phyloP scores from a whole-genome alignment of 2,113 vertebrate genomes.

The Nesogale talazaci region DNA sequence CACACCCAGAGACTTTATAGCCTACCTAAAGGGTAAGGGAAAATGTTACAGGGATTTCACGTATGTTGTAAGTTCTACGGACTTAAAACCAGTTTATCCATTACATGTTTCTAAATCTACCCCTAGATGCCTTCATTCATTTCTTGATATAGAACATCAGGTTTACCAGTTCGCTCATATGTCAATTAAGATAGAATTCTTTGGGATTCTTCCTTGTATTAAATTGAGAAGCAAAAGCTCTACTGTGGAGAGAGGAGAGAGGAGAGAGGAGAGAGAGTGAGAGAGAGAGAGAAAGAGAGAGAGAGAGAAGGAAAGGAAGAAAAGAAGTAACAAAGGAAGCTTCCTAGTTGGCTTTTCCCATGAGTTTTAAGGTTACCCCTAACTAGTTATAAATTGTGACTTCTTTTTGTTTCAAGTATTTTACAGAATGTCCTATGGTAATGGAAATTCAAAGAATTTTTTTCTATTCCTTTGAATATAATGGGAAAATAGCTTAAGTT shows the following conservation, averaged over 20 bases:
- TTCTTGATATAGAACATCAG: neutral
- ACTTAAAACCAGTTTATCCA: conserved; percentile 14
- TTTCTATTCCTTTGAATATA: conserved; percentile 50
- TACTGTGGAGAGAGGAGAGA: neutral
- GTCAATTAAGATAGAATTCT: neutral
- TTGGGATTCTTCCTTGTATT: neutral
- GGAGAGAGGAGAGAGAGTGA: neutral
- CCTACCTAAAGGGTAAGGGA: too few relatives aligned
- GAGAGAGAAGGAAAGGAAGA: neutral
- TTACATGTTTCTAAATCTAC: neutral
- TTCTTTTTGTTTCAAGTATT: conserved; percentile 41
- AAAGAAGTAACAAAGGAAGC: neutral
- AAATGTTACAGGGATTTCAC: neutral
- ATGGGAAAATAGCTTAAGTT: conserved; percentile 53
- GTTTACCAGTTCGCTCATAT: neutral
- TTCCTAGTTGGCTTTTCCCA: neutral
- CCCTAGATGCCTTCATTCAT: neutral
- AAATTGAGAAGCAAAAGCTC: neutral
- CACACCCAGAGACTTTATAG: too few relatives aligned
- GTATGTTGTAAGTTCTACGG: neutral
- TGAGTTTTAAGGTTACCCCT: neutral
- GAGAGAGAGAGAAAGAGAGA: too few relatives aligned
- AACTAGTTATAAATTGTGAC: neutral
- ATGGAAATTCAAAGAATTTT: conserved; percentile 47
- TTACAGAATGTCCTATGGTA: conserved; percentile 38